A percentile compares a stretch with the other conserved stretches of the same genome.
Evolutionary conservation across 2,888 invertebrate genomes (phyloP).

Genomic region (Xanthia icteritia): DNA sequence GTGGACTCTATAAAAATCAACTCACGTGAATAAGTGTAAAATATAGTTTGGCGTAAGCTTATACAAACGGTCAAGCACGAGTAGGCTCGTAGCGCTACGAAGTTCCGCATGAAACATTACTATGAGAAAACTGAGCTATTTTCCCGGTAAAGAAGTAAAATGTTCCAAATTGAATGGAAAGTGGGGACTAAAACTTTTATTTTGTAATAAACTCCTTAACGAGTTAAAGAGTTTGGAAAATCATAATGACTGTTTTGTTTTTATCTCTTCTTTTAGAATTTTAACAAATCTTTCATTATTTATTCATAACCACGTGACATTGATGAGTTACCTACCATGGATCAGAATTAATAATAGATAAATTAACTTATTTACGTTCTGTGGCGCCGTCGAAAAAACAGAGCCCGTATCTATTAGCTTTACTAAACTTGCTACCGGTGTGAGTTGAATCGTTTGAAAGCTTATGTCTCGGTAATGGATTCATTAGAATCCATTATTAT

Average conservation of each 20-base stretch:
- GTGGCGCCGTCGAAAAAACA: conserved; percentile 61
- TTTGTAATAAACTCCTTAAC: background rate
- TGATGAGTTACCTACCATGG: conserved; percentile 60
- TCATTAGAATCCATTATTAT: conserved; percentile 48
- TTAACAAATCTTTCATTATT: conserved; percentile 44
- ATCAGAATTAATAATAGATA: conserved; percentile 57
- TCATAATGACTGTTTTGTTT: background rate
- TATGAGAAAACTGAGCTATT: background rate
- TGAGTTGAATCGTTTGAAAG: conserved; percentile 47
- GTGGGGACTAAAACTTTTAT: background rate
- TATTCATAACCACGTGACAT: conserved; percentile 54
- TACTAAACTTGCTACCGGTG: conserved; percentile 56
- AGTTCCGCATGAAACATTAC: conserved; percentile 8
- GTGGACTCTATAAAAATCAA: conserved; percentile 49
- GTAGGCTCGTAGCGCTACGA: background rate
- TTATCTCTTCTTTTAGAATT: background rate
- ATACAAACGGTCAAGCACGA: conserved; percentile 17
- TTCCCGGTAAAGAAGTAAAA: background rate
- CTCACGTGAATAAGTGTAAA: conserved; percentile 35
- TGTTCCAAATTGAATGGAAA: background rate
- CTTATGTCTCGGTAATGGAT: conserved; percentile 53
- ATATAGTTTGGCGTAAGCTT: conserved; percentile 12
- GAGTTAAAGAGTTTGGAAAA: background rate
- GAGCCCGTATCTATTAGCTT: conserved; percentile 53
- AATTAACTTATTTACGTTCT: conserved; percentile 66